Base-by-base conservation (phyloP, 2,113 vertebrate genomes). In the Clarias magur region DNA sequence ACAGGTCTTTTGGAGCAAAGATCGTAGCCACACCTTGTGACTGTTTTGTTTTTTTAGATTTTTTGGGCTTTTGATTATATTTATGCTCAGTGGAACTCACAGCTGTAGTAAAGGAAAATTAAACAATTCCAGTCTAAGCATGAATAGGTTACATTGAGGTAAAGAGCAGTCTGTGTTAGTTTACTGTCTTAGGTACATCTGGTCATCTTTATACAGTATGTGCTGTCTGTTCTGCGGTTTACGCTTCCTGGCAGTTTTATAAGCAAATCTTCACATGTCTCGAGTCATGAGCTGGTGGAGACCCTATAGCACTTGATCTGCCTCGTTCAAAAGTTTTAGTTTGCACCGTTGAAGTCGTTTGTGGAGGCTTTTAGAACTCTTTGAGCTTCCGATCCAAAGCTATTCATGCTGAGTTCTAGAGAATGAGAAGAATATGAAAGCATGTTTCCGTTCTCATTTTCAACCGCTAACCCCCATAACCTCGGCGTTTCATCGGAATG, bases 151-250 rank as follows among this genome's bases (percentile, higher is more conserved):
- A 62, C 19, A 2, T 16, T 23, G 57, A 81, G 30, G 79, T 80
- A 80, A 80, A 80, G 54, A 59, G 78, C 78, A 2, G 78, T 62
- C 79, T 81, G 57, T 81, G 79, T 81, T 81, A 80, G 27, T 80
- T 30, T 80, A 38, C 34, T 79, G 84, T 80, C 75, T 57, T 76
- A 75, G 11, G 57, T 81, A 81, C 79, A 81, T 81, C 57, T 81
- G 79, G 73, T 70, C 80, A 86, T 86, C 84, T 73, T 88, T 89
- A 85, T 81, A 75, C 82, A 70, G 67, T 72, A 70, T 82, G 56
- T 81, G 80, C 80, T 53, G 54, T 83, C 60, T 88, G 65, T 85
- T 76, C 63, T 75, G 80, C 30, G 25, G 80, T 88, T 83, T 86
- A 30, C 38, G 15, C 30, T 27, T 67, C 48, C 68, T 34, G 72